Conservation (phyloP, 2,797 vertebrate genomes). For the Haliaeetus albicilla region DNA sequence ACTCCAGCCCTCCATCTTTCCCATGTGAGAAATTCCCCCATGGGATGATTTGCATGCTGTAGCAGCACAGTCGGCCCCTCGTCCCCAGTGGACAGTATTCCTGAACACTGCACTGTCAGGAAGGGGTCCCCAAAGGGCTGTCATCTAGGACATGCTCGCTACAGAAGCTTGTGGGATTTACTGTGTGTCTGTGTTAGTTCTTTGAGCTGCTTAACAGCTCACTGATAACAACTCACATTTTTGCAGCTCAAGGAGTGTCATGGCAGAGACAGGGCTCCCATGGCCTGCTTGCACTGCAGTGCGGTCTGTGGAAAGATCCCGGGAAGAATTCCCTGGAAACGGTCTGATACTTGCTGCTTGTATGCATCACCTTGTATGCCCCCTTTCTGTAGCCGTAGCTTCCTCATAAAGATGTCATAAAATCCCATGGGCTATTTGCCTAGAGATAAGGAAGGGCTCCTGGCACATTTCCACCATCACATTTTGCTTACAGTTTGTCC, state of each 20-base stretch:
- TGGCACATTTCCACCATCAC: background rate
- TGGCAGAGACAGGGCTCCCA: background rate
- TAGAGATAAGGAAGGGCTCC: background rate
- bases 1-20: background rate
- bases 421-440: background rate
- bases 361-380: background rate
- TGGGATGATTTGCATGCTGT: background rate
- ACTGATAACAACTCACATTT: background rate
- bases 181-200: background rate
- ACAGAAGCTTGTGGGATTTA: background rate
- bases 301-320: background rate
- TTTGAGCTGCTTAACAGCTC: background rate
- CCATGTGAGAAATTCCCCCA: background rate
- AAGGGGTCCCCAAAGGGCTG: background rate
- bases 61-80: background rate
- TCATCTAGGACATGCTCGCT: background rate
- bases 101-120: background rate
- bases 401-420: background rate
- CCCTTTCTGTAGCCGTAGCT: background rate
- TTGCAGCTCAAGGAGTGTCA: background rate
- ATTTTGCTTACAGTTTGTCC: constrained; percentile 14
- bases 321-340: background rate
- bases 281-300: background rate
- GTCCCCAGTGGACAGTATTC: background rate
- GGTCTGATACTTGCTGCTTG: background rate